Percentiles rank a stretch among this genome's conserved stretches.
These are phyloP conservation scores for Petaurus breviceps DNA, from an alignment of 2,113 vertebrate genomes.

Conservation along the genomic window DNA sequence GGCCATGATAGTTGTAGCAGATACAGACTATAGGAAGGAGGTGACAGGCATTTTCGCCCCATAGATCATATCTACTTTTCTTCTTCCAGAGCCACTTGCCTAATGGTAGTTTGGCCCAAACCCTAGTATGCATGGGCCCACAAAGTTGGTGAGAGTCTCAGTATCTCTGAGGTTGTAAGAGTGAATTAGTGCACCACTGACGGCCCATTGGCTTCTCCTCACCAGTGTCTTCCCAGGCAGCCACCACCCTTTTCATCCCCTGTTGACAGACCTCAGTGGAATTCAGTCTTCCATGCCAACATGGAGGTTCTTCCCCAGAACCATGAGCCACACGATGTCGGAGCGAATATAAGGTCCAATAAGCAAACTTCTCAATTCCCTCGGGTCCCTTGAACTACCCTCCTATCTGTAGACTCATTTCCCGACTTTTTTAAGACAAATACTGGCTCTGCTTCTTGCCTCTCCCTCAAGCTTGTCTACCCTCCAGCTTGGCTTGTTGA, in stretches of 20 bases:
- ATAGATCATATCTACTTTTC: neutral
- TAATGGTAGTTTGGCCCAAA: neutral
- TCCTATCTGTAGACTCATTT: neutral
- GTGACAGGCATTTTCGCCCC: neutral
- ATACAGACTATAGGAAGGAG: neutral
- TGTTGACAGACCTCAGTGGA: neutral
- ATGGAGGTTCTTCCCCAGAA: neutral
- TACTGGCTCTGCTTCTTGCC: neutral
- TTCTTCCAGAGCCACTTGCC: neutral
- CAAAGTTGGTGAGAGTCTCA: neutral
- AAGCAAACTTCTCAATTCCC: neutral
- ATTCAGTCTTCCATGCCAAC: neutral
- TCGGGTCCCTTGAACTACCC: neutral
- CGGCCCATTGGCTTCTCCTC: neutral
- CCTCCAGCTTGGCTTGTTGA: neutral
- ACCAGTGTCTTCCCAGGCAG: neutral
- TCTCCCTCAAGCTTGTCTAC: neutral
- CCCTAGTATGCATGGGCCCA: neutral
- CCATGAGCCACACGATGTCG: neutral
- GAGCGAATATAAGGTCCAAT: neutral
- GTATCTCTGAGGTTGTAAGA: neutral
- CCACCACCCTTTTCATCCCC: neutral
- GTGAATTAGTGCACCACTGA: neutral
- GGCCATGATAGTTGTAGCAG: neutral
- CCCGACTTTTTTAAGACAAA: neutral